These are phyloP conservation scores for Sphaerophoria rueppellii DNA, from an alignment of 2,888 invertebrate genomes.

Conservation along the genomic window DNA sequence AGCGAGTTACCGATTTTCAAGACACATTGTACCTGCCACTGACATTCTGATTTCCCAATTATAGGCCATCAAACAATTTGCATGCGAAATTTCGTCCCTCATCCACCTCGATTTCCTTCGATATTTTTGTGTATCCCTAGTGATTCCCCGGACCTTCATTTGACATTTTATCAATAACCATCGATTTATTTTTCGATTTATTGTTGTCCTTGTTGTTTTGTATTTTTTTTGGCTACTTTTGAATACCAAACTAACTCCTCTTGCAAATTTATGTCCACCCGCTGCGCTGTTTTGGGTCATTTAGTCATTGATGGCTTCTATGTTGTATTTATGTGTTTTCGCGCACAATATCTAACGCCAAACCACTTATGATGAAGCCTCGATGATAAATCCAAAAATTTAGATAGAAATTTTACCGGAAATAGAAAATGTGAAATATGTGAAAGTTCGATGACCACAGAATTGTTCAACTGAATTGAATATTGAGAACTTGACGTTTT, in stretches of 20 bases:
- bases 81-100: constrained; percentile 41
- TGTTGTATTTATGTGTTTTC: not conserved
- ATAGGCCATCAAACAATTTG: constrained; percentile 59
- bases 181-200: constrained; percentile 72
- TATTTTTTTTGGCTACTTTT: constrained; percentile 21
- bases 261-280: constrained; percentile 35
- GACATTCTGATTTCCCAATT: constrained; percentile 45
- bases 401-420: constrained; percentile 58
- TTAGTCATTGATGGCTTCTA: constrained; percentile 25
- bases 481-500: constrained; percentile 36
- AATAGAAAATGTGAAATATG: constrained; percentile 72
- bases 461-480: constrained; percentile 34
- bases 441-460: constrained; percentile 59
- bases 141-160: constrained; percentile 28
- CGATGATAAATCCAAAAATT: constrained; percentile 65
- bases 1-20: not conserved
- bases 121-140: constrained; percentile 1
- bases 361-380: constrained; percentile 35
- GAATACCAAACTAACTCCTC: not conserved
- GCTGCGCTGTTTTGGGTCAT: constrained; percentile 22
- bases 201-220: constrained; percentile 57
- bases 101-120: not conserved
- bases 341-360: not conserved
- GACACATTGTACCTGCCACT: constrained; percentile 36
- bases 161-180: constrained; percentile 72